A percentile compares a stretch with the other conserved stretches of the same genome.
Conservation (phyloP, 2,888 invertebrate species). For the Buathra laborator region DNA sequence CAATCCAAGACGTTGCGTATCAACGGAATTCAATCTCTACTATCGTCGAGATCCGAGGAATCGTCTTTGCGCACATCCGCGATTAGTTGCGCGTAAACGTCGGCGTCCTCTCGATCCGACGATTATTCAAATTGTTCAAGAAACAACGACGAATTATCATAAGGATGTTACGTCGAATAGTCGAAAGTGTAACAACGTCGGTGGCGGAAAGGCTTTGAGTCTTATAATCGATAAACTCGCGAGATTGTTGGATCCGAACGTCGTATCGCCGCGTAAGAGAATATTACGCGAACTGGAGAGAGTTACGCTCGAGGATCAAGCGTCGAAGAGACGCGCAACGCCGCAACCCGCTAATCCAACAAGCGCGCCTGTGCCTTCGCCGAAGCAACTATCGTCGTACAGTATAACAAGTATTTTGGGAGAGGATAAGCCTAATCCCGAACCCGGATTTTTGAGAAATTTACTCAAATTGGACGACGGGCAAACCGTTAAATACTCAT, state of each 20-base stretch:
- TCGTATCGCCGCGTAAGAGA: conserved; percentile 93
- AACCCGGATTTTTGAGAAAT: conserved; percentile 83
- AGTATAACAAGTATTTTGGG: conserved; percentile 94
- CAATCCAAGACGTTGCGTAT: conserved; percentile 90
- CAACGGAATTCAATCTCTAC: conserved; percentile 91
- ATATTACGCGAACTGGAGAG: conserved; percentile 93
- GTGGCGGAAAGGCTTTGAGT: conserved; percentile 79
- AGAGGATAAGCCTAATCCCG: conserved; percentile 87
- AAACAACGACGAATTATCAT: conserved; percentile 71
- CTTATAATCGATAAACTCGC: conserved; percentile 83
- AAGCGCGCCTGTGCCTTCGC: conserved; percentile 76
- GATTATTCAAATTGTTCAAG: conserved; percentile 74
- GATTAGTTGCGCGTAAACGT: conserved; percentile 87
- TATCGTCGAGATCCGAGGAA: conserved; percentile 88
- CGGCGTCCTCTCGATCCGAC: conserved; percentile 89
- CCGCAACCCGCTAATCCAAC: conserved; percentile 78
- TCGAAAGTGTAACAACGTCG: conserved; percentile 59
- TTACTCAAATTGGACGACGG: conserved; percentile 83
- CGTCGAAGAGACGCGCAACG: conserved; percentile 87
- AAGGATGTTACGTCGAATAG: conserved; percentile 73
- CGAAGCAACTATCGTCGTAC: conserved; percentile 89
- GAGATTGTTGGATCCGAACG: conserved; percentile 85
- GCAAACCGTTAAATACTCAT: conserved; percentile 82
- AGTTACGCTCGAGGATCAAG: conserved; percentile 90
- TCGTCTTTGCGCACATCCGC: conserved; percentile 84